Percentiles rank a stretch among this genome's conserved stretches.
phyloP scores from a whole-genome alignment of 2,113 vertebrate species.

The Brachyhypopomus occidentalis region DNA sequence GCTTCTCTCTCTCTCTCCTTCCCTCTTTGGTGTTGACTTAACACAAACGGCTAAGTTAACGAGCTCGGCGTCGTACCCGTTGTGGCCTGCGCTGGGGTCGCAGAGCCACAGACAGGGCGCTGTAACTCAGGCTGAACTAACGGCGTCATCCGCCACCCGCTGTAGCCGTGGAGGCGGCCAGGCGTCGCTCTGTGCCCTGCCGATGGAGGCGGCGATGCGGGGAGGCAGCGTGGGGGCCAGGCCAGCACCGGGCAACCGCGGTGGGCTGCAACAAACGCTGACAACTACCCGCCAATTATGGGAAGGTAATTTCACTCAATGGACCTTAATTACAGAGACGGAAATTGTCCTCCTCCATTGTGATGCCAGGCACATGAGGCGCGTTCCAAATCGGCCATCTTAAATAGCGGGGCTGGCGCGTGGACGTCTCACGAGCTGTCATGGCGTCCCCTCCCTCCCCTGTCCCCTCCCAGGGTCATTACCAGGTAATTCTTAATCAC shows the following conservation, averaged over 20 bases:
- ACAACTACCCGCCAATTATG: conserved; percentile 81
- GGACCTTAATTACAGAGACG: conserved; percentile 80
- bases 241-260: conserved; percentile 48
- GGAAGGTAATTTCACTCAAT: conserved; percentile 77
- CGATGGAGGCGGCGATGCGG: too few species aligned
- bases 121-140: conserved; percentile 32
- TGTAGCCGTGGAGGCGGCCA: not conserved
- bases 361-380: conserved; percentile 65
- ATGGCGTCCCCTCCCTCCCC: conserved; percentile 58
- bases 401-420: conserved; percentile 67
- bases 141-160: conserved; percentile 26
- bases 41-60: not conserved
- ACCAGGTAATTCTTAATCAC: conserved; percentile 68
- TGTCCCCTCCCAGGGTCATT: conserved; percentile 59
- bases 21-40: not conserved
- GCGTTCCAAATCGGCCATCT: conserved; percentile 63
- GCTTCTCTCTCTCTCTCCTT: conserved; percentile 31
- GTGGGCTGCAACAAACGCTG: conserved; percentile 70
- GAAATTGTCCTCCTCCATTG: conserved; percentile 70
- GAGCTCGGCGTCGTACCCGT: not conserved
- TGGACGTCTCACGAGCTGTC: conserved; percentile 58
- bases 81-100: not conserved
- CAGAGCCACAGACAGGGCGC: conserved; percentile 12
- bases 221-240: conserved; percentile 33
- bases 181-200: conserved; percentile 6